Evolutionary conservation across 2,113 vertebrate genomes (phyloP).

Genomic region (Riparia riparia): DNA sequence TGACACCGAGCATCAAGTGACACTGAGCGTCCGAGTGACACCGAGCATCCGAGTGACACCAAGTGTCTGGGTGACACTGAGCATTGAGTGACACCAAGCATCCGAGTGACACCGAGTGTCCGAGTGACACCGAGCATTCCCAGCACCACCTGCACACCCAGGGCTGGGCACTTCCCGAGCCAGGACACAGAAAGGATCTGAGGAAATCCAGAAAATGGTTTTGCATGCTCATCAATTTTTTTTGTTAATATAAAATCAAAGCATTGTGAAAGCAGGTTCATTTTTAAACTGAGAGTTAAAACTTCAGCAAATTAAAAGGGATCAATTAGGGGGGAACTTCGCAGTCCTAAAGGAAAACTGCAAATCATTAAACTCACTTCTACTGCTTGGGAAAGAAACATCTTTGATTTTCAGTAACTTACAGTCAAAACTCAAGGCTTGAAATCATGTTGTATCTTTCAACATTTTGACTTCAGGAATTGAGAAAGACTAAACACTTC

Average conservation of each 20-base stretch:
- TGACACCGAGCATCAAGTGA: too few relatives aligned
- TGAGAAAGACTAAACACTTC: neutral
- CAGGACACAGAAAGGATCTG: accelerated
- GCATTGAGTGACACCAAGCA: too few relatives aligned
- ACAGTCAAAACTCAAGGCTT: neutral
- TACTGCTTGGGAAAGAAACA: neutral
- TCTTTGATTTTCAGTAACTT: neutral
- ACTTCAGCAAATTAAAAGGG: neutral
- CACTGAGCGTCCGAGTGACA: too few relatives aligned
- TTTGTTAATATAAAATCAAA: neutral
- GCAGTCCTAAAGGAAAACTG: neutral
- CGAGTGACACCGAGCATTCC: neutral
- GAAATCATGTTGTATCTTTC: neutral
- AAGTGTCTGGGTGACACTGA: too few relatives aligned
- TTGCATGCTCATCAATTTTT: accelerated
- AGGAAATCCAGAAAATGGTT: neutral
- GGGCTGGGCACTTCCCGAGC: too few relatives aligned
- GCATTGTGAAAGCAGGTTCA: neutral
- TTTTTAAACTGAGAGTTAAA: neutral
- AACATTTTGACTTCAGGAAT: neutral
- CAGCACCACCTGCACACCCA: neutral
- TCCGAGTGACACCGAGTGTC: neutral
- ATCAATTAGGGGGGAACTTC: neutral
- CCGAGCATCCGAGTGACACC: too few relatives aligned
- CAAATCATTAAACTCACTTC: neutral